These are phyloP conservation scores for Parthenolecanium corni DNA, from an alignment of 2,888 invertebrate species.

Conservation along the genomic window DNA sequence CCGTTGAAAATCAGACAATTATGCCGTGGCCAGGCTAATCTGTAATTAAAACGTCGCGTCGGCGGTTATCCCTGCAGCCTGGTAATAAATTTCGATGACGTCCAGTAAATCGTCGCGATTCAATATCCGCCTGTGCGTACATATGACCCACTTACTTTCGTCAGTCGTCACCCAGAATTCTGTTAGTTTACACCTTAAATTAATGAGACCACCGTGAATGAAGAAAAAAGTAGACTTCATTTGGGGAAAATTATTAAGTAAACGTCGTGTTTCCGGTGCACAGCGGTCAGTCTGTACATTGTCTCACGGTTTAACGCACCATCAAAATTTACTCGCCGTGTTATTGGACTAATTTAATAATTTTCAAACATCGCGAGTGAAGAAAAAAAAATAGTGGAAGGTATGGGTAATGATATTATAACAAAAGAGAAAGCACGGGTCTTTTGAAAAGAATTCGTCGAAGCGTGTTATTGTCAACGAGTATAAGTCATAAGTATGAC, in stretches of 20 bases:
- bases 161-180: not conserved
- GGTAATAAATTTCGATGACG: too few species aligned
- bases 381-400: not conserved
- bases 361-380: not conserved
- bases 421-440: conserved; percentile 18
- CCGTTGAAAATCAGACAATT: too few species aligned
- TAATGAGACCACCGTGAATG: not conserved
- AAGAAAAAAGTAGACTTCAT: not conserved
- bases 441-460: not conserved
- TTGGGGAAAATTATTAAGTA: conserved; percentile 6
- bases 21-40: too few species aligned
- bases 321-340: conserved; percentile 20
- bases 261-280: conserved; percentile 18
- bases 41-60: too few species aligned
- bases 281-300: conserved; percentile 15
- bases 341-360: conserved; percentile 20
- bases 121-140: not conserved
- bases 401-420: not conserved
- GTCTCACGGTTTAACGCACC: conserved; percentile 21
- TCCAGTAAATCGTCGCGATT: too few species aligned
- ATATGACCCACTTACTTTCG: not conserved
- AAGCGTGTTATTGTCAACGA: conserved; percentile 11
- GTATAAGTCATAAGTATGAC: conserved; percentile 8
- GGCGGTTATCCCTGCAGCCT: too few species aligned
- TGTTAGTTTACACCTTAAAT: not conserved